phyloP scores from a whole-genome alignment of 2,888 invertebrate genomes.

The Atethmia centrago region DNA sequence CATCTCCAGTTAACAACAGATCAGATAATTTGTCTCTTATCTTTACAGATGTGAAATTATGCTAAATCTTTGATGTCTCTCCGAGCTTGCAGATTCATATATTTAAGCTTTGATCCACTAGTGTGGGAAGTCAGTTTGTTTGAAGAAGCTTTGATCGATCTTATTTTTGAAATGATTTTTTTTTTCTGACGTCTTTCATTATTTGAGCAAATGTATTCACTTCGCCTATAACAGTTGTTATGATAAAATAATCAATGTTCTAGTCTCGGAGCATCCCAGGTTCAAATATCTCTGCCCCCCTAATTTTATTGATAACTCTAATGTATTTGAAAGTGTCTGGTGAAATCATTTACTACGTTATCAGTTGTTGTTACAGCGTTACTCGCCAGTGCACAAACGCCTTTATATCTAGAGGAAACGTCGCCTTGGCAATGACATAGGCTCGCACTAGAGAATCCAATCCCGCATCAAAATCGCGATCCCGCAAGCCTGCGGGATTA shows the following conservation, averaged over 20 bases:
- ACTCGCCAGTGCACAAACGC: conserved; percentile 27
- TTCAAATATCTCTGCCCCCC: background rate
- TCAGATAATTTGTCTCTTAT: conserved; percentile 29
- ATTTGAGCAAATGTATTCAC: background rate
- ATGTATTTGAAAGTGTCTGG: background rate
- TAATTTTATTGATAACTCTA: background rate
- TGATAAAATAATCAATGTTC: background rate
- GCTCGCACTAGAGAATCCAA: conserved; percentile 22
- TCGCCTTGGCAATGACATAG: conserved; percentile 66
- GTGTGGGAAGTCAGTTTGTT: conserved; percentile 8
- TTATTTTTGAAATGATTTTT: background rate
- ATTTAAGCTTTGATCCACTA: conserved; percentile 26
- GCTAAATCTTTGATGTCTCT: conserved; percentile 59
- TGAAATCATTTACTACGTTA: background rate
- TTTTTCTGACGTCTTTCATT: background rate
- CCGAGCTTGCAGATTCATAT: conserved; percentile 31
- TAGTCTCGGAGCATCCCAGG: background rate
- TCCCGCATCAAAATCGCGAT: no score
- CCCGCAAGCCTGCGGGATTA: no score
- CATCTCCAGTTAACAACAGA: conserved; percentile 43
- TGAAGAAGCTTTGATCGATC: conserved; percentile 11
- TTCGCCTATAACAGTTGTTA: background rate
- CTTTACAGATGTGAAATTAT: conserved; percentile 43
- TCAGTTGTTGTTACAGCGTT: background rate
- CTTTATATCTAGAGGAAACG: conserved; percentile 35